phyloP scores from a whole-genome alignment of 2,797 vertebrate species.

The Myioborus miniatus region DNA sequence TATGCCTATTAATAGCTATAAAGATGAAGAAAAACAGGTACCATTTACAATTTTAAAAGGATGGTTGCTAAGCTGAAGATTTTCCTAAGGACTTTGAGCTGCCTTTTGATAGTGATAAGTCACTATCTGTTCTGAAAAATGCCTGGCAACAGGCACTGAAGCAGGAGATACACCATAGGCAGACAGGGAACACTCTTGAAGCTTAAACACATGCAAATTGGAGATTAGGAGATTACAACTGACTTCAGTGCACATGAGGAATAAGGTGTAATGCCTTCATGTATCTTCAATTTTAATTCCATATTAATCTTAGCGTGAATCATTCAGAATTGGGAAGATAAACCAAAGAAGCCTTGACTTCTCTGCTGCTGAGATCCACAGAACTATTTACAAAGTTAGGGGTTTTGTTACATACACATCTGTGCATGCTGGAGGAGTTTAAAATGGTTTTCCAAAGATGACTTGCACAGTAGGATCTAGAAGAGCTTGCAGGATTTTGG shows the following conservation, averaged over 20 bases:
- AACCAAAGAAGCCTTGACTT: not conserved
- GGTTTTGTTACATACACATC: not conserved
- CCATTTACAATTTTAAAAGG: not conserved
- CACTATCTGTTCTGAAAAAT: slow-evolving; percentile 18
- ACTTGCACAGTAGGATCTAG: not conserved
- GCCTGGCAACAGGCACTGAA: not conserved
- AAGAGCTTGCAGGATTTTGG: not conserved
- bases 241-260: not conserved
- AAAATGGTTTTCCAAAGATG: not conserved
- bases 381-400: not conserved
- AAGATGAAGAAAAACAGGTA: slow-evolving; percentile 5
- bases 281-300: not conserved
- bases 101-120: slow-evolving; percentile 3
- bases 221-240: slow-evolving; percentile 13
- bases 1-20: not conserved
- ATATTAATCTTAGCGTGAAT: not conserved
- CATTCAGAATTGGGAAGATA: not conserved
- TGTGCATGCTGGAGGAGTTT: not conserved
- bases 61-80: not conserved
- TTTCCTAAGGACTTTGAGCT: slow-evolving; percentile 2
- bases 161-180: not conserved
- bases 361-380: not conserved
- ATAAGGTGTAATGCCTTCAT: not conserved
- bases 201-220: not conserved
- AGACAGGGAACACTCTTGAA: not conserved